phyloP scores from a whole-genome alignment of 2,113 vertebrate genomes.

The Boleophthalmus pectinirostris region DNA sequence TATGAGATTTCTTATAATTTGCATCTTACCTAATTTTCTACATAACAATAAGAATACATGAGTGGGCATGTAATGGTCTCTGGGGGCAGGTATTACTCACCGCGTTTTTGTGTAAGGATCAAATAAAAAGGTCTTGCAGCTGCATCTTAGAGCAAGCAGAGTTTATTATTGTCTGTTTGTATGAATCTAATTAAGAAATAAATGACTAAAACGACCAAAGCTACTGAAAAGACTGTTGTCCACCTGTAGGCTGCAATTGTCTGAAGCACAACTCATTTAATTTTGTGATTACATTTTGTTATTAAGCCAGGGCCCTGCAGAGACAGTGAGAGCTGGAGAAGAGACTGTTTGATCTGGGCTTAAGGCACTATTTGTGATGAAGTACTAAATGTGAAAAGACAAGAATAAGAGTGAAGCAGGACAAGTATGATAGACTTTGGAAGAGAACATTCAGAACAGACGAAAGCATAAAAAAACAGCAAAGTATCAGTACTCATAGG shows the following conservation, averaged over 20 bases:
- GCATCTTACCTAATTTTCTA: not conserved
- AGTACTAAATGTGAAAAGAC: not conserved
- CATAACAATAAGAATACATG: not conserved
- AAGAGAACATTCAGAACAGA: not conserved
- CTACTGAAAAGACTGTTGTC: conserved; percentile 33
- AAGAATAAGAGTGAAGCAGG: not conserved
- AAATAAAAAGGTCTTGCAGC: not conserved
- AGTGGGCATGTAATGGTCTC: not conserved
- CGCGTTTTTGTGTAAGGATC: not conserved
- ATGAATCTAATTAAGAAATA: conserved; percentile 30
- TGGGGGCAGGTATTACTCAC: not conserved
- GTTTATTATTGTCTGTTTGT: conserved; percentile 5
- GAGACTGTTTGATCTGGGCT: not conserved
- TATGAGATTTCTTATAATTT: not conserved
- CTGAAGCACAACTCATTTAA: conserved; percentile 3
- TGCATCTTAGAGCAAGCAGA: not conserved
- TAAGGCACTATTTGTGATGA: not conserved
- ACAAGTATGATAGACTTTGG: not conserved
- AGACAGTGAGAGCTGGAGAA: not conserved
- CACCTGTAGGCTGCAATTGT: conserved; percentile 16
- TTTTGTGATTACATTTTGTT: conserved; percentile 20
- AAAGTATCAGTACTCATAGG: too few relatives aligned
- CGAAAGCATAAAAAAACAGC: too few relatives aligned
- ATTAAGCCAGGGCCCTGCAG: conserved; percentile 1
- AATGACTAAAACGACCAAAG: not conserved